These are phyloP conservation scores for Sebastes umbrosus DNA, from an alignment of 2,797 vertebrate genomes.

Conservation along the genomic window DNA sequence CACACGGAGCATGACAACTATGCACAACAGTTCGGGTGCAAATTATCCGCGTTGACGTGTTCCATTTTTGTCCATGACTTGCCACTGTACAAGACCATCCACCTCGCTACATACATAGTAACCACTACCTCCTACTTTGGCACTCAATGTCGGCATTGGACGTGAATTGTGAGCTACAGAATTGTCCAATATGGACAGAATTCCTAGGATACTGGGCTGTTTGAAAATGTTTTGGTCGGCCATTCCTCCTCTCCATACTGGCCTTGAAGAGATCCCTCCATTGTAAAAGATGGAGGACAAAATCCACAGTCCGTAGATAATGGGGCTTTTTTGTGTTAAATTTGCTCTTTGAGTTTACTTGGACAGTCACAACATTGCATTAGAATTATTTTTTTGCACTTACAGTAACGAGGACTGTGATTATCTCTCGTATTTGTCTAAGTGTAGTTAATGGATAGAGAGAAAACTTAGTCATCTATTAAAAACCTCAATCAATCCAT, in stretches of 20 bases:
- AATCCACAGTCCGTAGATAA: too few species aligned
- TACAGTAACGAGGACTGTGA: too few species aligned
- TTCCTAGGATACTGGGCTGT: background rate
- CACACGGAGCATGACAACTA: too few species aligned
- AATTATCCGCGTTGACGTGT: too few species aligned
- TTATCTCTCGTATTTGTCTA: too few species aligned
- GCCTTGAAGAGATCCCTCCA: background rate
- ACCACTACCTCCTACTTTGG: background rate
- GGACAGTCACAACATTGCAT: background rate
- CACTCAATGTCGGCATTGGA: background rate
- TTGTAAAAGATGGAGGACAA: too few species aligned
- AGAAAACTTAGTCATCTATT: background rate
- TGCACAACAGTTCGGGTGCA: fast-evolving
- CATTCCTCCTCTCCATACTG: background rate
- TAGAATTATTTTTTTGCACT: too few species aligned
- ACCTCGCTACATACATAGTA: background rate
- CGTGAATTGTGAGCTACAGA: background rate
- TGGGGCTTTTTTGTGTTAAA: too few species aligned
- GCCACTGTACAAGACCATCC: background rate
- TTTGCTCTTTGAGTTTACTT: background rate
- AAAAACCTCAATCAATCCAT: background rate
- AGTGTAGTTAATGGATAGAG: too few species aligned
- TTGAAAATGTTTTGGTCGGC: background rate
- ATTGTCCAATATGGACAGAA: background rate
- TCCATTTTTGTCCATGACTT: too few species aligned